phyloP scores from a whole-genome alignment of 2,888 invertebrate species.

The Alviniconcha strummeri region DNA sequence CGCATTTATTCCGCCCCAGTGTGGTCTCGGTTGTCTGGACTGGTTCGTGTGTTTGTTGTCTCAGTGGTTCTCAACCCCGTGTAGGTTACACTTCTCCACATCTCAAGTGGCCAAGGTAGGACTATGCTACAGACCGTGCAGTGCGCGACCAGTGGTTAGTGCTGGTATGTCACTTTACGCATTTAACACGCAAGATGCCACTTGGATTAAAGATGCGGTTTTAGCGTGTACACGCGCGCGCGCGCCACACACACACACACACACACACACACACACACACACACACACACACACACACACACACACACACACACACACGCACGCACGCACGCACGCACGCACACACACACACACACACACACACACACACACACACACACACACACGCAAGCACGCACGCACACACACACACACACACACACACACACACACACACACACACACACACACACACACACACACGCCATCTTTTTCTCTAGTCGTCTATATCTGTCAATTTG shows the following conservation, averaged over 20 bases:
- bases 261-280: slow-evolving; percentile 9
- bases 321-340: not conserved
- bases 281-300: not conserved
- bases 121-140: too few species aligned
- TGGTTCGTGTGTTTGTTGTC: too few species aligned
- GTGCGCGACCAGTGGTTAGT: too few species aligned
- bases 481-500: not conserved
- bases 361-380: not conserved
- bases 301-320: slow-evolving; percentile 1
- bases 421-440: not conserved
- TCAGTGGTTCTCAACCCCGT: too few species aligned
- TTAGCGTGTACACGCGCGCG: not conserved
- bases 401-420: not conserved
- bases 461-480: not conserved
- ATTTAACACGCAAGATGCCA: too few species aligned
- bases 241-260: not conserved
- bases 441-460: not conserved
- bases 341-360: not conserved
- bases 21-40: too few species aligned
- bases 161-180: too few species aligned
- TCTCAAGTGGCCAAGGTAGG: too few species aligned
- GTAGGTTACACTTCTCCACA: too few species aligned
- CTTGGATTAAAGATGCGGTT: too few species aligned
- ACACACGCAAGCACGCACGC: not conserved
- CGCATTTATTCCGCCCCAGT: too few species aligned